Conservation (phyloP, 2,113 vertebrate genomes). For the Eretmochelys imbricata region DNA sequence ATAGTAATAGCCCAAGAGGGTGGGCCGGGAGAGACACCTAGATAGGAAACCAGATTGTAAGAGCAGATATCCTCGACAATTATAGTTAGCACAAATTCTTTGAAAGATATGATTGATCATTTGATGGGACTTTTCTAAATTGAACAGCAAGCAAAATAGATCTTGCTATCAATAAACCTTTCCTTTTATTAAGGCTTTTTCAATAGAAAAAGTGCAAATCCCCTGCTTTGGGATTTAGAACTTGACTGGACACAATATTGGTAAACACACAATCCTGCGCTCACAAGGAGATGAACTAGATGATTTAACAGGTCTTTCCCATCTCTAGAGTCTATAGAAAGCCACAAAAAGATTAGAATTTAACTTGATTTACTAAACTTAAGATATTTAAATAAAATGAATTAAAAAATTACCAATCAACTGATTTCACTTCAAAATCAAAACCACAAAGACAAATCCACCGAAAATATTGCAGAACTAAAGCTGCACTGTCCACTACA, state of each 20-base stretch:
- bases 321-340: not conserved
- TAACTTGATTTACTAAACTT: not conserved
- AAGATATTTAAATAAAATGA: not conserved
- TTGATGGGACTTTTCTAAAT: not conserved
- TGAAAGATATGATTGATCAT: not conserved
- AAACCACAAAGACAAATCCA: conserved; percentile 34
- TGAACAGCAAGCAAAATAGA: rapidly evolving
- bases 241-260: not conserved
- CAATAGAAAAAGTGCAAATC: not conserved
- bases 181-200: not conserved
- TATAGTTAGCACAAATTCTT: not conserved
- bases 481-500: conserved; percentile 23
- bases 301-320: not conserved
- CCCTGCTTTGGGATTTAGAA: not conserved
- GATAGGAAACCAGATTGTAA: not conserved
- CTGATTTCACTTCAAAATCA: not conserved
- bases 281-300: rapidly evolving
- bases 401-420: not conserved
- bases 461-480: not conserved
- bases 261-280: not conserved
- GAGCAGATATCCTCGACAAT: not conserved
- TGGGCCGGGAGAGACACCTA: not conserved
- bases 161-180: not conserved
- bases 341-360: not conserved
- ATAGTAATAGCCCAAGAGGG: not conserved